Evolutionary conservation across 92 coral and sea anemone species (phyloP).

Genomic region (Meandrina meandrites): DNA sequence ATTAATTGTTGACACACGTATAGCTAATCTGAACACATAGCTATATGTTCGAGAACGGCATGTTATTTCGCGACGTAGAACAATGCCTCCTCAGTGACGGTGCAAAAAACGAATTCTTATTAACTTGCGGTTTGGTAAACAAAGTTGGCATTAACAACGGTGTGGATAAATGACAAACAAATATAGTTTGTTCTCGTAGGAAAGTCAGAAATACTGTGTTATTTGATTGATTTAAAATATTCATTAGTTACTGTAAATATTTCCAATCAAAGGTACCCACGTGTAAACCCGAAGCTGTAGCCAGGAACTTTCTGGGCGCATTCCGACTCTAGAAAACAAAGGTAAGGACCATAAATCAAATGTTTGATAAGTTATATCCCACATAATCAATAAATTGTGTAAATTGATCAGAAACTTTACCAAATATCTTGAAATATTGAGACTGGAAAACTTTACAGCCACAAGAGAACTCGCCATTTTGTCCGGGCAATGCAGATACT

Average conservation of each 20-base stretch:
- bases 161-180: neutral
- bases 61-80: neutral
- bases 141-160: neutral
- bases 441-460: conserved; percentile 21
- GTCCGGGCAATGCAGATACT: neutral
- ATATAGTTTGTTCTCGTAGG: neutral
- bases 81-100: neutral
- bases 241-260: neutral
- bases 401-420: conserved; percentile 34
- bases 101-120: neutral
- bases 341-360: neutral
- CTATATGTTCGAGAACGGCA: neutral
- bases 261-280: conserved; percentile 51
- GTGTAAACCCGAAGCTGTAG: conserved; percentile 52
- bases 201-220: neutral
- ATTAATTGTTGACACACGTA: neutral
- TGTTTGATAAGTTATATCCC: neutral
- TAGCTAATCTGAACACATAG: neutral
- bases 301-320: conserved; percentile 37
- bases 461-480: conserved; percentile 45
- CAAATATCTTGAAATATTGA: conserved; percentile 23
- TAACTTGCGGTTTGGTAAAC: neutral
- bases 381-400: neutral
- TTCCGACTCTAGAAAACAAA: conserved; percentile 15
- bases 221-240: neutral